These are phyloP conservation scores for Ceryle rudis DNA, from an alignment of 2,797 vertebrate species.

Conservation along the genomic window DNA sequence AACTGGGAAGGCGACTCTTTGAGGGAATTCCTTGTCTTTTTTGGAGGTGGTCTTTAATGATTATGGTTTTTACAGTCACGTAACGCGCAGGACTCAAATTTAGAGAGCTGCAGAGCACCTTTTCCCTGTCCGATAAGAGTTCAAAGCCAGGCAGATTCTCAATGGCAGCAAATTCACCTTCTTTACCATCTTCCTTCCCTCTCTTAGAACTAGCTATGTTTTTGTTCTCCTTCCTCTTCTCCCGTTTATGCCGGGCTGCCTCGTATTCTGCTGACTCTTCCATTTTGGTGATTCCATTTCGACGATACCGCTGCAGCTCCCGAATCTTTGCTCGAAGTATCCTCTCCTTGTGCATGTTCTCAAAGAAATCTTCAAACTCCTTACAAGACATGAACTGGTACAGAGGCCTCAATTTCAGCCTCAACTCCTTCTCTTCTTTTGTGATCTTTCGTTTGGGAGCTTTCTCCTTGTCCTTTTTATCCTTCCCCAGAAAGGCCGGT, in stretches of 20 bases:
- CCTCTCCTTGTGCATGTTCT: conserved; percentile 96
- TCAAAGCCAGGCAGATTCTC: conserved; percentile 94
- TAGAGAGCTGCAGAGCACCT: conserved; percentile 93
- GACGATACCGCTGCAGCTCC: conserved; percentile 94
- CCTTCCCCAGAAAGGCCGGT: conserved; percentile 90
- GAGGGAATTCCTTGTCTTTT: conserved; percentile 95
- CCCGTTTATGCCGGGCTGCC: conserved; percentile 93
- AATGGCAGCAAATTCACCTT: conserved; percentile 92
- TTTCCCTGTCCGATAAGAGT: conserved; percentile 94
- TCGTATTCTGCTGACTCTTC: conserved; percentile 95
- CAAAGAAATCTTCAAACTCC: conserved; percentile 96
- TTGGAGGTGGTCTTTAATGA: conserved; percentile 97
- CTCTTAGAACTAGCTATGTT: conserved; percentile 85
- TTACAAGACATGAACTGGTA: conserved; percentile 97
- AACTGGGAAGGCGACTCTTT: conserved; percentile 95
- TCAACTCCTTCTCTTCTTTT: conserved; percentile 95
- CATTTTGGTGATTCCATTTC: conserved; percentile 92
- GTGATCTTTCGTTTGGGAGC: conserved; percentile 88
- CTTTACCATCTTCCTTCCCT: conserved; percentile 90
- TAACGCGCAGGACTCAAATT: conserved; percentile 94
- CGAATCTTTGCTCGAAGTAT: conserved; percentile 92
- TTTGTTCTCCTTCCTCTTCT: conserved; percentile 95
- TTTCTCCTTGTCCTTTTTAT: conserved; percentile 91
- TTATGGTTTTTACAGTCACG: conserved; percentile 96
- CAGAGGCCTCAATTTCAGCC: conserved; percentile 87